Percentiles rank a stretch among this genome's conserved stretches.
These are phyloP conservation scores for Harpagoxenus sublaevis DNA, from an alignment of 2,888 invertebrate species.

Conservation along the genomic window DNA sequence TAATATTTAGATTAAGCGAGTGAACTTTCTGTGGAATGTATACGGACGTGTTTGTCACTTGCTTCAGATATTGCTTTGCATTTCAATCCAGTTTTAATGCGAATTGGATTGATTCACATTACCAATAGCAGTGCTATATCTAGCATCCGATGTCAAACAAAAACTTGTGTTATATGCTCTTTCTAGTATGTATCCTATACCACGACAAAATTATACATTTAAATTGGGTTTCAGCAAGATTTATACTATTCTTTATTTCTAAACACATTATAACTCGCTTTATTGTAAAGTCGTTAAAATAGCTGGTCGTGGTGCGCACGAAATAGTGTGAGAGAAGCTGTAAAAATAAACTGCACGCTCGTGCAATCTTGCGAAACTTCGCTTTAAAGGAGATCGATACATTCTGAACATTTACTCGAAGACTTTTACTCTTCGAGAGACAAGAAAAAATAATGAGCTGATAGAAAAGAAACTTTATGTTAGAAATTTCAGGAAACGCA, in stretches of 20 bases:
- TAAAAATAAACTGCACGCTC: conserved; percentile 18
- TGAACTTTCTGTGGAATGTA: background rate
- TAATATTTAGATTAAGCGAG: conserved; percentile 34
- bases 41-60: background rate
- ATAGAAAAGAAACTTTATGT: conserved; percentile 3
- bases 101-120: background rate
- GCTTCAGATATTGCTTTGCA: background rate
- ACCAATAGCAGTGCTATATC: background rate
- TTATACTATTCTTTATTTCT: background rate
- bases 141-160: background rate
- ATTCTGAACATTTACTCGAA: background rate
- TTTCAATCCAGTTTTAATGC: background rate
- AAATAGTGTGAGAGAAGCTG: background rate
- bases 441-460: background rate
- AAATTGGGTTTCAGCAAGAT: background rate
- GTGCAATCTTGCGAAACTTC: conserved; percentile 24
- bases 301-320: background rate
- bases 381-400: background rate
- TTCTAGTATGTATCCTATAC: background rate
- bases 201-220: background rate
- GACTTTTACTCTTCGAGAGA: conserved; percentile 11
- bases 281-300: conserved; percentile 11
- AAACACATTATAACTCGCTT: background rate
- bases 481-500: background rate
- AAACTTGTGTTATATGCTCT: background rate